phyloP scores from a whole-genome alignment of 1,140 invertebrate genomes.

The Adelges cooleyi region DNA sequence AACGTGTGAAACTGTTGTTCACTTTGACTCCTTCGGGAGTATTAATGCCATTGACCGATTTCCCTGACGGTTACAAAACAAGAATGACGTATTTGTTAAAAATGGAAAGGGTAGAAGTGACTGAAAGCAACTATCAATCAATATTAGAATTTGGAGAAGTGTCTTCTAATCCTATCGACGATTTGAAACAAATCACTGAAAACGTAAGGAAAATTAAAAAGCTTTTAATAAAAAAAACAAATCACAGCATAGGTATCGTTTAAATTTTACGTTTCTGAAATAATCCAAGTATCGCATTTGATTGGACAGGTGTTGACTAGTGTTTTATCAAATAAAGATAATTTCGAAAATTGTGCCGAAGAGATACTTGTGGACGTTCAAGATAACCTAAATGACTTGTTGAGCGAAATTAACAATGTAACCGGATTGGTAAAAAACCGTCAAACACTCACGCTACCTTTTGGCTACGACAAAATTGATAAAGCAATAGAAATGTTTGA shows the following conservation, averaged over 20 bases:
- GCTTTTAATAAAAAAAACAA: too few species aligned
- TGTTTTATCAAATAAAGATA: background rate
- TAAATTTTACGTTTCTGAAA: too few species aligned
- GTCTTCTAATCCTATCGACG: constrained; percentile 62
- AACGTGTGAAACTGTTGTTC: background rate
- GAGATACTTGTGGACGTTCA: constrained; percentile 6
- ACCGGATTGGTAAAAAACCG: background rate
- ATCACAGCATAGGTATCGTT: too few species aligned
- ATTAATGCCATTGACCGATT: background rate
- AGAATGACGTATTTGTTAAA: constrained; percentile 35
- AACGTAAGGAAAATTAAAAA: constrained; percentile 45
- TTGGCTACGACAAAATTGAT: background rate
- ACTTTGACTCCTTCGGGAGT: background rate
- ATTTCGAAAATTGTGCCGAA: background rate
- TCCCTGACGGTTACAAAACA: background rate
- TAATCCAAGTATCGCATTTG: too few species aligned
- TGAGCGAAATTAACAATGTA: background rate
- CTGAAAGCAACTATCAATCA: constrained; percentile 34
- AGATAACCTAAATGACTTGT: background rate
- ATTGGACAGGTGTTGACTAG: background rate
- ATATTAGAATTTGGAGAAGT: constrained; percentile 67
- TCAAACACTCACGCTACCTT: background rate
- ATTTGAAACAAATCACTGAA: constrained; percentile 63
- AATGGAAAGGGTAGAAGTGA: constrained; percentile 38
- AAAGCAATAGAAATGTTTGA: background rate